phyloP scores from a whole-genome alignment of 2,888 invertebrate genomes.

The Ichneumon xanthorius region DNA sequence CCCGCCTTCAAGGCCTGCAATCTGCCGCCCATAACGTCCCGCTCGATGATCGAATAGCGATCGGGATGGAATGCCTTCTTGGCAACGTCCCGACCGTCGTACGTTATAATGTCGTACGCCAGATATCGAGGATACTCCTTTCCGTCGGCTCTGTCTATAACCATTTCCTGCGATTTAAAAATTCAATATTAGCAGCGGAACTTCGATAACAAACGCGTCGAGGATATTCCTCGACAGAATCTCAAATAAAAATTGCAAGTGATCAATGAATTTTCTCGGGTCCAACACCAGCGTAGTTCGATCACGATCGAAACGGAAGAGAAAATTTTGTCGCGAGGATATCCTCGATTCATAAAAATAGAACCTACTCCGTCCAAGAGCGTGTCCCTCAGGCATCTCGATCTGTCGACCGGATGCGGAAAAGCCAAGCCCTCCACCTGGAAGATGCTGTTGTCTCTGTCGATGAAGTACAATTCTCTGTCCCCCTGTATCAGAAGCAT shows the following conservation, averaged over 20 bases:
- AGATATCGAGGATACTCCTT: constrained; percentile 94
- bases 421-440: constrained; percentile 93
- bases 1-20: constrained; percentile 92
- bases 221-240: too few species aligned
- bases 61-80: constrained; percentile 91
- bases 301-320: neutral
- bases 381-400: constrained; percentile 91
- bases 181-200: constrained; percentile 7
- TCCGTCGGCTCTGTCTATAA: constrained; percentile 92
- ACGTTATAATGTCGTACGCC: constrained; percentile 96
- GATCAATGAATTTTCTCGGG: too few species aligned
- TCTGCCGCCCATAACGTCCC: constrained; percentile 89
- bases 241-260: too few species aligned
- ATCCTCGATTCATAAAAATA: neutral
- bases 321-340: neutral
- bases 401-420: constrained; percentile 90
- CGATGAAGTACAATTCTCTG: constrained; percentile 95
- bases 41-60: constrained; percentile 91
- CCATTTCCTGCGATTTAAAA: constrained; percentile 93
- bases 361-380: constrained; percentile 95
- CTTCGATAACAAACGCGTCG: neutral
- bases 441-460: constrained; percentile 97
- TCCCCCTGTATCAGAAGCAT: constrained; percentile 97
- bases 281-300: too few species aligned
- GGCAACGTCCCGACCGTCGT: constrained; percentile 92